A percentile compares a stretch with the other conserved stretches of the same genome.
Conservation (phyloP, 2,113 vertebrate genomes). For the Apus apus region DNA sequence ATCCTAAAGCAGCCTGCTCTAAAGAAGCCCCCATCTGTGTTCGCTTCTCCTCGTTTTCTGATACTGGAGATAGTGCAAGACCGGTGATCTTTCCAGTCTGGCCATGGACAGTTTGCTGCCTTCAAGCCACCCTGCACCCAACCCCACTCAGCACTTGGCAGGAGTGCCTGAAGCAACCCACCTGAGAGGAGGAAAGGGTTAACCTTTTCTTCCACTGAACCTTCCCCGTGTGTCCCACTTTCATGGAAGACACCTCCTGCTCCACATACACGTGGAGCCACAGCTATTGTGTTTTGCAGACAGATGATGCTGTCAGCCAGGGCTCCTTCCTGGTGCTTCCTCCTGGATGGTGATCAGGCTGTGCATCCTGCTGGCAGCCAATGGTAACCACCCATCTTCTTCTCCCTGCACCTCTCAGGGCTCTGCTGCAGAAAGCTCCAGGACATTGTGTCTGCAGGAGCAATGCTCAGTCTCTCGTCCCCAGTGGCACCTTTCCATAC, state of each 20-base stretch:
- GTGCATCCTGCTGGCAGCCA: not conserved
- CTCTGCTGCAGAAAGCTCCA: not conserved
- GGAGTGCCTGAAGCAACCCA: not conserved
- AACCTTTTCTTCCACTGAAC: not conserved
- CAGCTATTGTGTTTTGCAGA: not conserved
- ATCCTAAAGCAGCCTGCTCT: not conserved
- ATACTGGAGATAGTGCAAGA: not conserved
- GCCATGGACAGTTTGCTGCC: too few species aligned
- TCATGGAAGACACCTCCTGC: not conserved
- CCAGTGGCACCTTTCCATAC: rapidly evolving
- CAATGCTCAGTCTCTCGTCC: not conserved
- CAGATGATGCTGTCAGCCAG: rapidly evolving
- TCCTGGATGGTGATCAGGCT: not conserved
- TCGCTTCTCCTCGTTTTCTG: not conserved
- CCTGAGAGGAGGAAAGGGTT: not conserved
- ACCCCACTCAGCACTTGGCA: not conserved
- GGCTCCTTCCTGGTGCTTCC: not conserved
- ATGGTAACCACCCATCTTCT: not conserved
- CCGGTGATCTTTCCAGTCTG: not conserved
- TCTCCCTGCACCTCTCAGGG: not conserved
- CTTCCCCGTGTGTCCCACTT: not conserved
- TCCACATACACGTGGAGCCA: rapidly evolving
- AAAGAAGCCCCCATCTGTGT: not conserved
- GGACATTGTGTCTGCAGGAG: rapidly evolving
- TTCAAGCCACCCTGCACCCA: not conserved